phyloP scores from a whole-genome alignment of 2,113 vertebrate species.

The Callithrix jacchus region DNA sequence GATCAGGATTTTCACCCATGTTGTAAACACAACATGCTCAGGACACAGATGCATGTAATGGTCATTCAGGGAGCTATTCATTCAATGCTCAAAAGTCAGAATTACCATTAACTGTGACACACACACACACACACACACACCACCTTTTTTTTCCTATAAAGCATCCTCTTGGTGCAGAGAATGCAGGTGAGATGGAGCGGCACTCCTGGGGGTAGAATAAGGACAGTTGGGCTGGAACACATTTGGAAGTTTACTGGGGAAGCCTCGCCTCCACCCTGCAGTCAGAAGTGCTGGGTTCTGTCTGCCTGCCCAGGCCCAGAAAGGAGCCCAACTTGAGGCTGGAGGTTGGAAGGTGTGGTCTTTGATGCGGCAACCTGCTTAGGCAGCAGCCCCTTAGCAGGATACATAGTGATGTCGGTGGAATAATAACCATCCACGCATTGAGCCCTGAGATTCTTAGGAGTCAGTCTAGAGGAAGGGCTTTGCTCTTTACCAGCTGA shows the following conservation, averaged over 20 bases:
- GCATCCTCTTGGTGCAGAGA: background rate
- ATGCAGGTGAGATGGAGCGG: no score
- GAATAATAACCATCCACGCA: background rate
- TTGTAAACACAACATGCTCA: background rate
- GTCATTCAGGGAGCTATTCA: background rate
- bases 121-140: background rate
- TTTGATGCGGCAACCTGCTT: background rate
- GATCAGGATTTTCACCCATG: background rate
- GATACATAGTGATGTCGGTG: no score
- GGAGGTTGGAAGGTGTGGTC: background rate
- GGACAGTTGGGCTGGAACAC: background rate
- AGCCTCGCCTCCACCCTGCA: accelerated
- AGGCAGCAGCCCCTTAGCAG: background rate
- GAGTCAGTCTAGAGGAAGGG: no score
- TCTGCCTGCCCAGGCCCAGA: background rate
- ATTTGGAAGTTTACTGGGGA: background rate
- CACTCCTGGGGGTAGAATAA: background rate
- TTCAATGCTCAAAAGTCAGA: background rate
- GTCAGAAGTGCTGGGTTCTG: background rate
- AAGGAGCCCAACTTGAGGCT: background rate
- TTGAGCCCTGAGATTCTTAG: background rate
- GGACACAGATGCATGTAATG: background rate
- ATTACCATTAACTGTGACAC: background rate
- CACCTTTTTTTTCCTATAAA: background rate
- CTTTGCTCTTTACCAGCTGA: background rate